These are phyloP conservation scores for Macquaria australasica DNA, from an alignment of 2,113 vertebrate species.

Conservation along the genomic window DNA sequence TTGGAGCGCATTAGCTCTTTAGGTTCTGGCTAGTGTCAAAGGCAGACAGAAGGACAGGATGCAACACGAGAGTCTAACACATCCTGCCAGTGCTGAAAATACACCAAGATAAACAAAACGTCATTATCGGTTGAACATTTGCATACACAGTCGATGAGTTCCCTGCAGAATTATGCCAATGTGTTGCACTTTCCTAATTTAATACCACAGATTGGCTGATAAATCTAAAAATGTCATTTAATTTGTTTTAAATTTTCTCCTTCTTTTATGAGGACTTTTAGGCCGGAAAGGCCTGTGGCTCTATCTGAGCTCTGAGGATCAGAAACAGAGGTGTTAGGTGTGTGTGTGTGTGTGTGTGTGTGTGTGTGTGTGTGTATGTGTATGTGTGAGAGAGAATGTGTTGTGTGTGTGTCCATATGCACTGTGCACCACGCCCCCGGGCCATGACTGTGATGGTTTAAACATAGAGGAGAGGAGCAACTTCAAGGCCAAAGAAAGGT, in stretches of 20 bases:
- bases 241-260: neutral
- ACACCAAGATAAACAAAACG: slow-evolving; percentile 26
- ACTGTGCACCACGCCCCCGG: slow-evolving; percentile 1
- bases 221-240: neutral
- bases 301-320: neutral
- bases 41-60: slow-evolving; percentile 53
- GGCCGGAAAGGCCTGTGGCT: neutral
- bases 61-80: slow-evolving; percentile 9
- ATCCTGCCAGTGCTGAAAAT: slow-evolving; percentile 13
- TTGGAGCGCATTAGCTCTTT: slow-evolving; percentile 69
- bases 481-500: slow-evolving; percentile 78
- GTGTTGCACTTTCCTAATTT: neutral
- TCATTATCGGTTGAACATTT: slow-evolving; percentile 6
- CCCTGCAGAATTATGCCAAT: neutral
- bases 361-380: slow-evolving; percentile 21
- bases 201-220: neutral
- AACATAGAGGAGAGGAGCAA: slow-evolving; percentile 68
- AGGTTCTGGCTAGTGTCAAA: slow-evolving; percentile 75
- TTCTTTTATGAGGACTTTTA: slow-evolving; percentile 2
- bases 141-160: neutral
- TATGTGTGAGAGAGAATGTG: neutral
- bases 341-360: neutral
- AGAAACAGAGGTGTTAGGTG: neutral
- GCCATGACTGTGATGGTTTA: slow-evolving; percentile 58
- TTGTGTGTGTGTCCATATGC: slow-evolving; percentile 28